Base-by-base conservation (phyloP, 2,113 vertebrate genomes). In the rat (Rattus norvegicus) region DNA sequence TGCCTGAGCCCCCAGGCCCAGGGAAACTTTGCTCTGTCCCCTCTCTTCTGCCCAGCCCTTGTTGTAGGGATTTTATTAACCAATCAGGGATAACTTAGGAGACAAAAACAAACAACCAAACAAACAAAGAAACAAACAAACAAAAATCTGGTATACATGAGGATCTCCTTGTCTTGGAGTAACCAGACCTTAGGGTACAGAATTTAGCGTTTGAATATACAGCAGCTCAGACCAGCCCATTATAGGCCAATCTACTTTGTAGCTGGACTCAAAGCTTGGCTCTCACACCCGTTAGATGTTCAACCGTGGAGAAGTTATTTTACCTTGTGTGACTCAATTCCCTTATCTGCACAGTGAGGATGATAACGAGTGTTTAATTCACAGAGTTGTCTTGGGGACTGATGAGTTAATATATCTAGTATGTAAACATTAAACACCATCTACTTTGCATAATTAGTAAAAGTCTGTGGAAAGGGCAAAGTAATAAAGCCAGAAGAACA, bases 261-360 rank as follows among this genome's bases (percentile, higher is more conserved):
- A 92, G 20, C 7, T 28, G 20, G 63, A 33, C 47, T 96, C 86
- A 61, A 79, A 56, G 81, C 11, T 79, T 70, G 65, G 56, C 36
- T 91, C 49, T 93, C 47, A 6, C 20, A 33, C 22, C 22, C 54
- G 43, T n/a, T 86, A 63, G 28, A 59, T 88, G 10, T 75, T 52
- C 90, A 43, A 39, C 36, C 49, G 76, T 49, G 6, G 59, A 88
- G 24, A 94, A 83, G 5, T 88, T 63, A 69, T 10, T 84, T 52
- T 43, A 76, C 30, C 19, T 80, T 84, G 14, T 91, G 26, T n/a
- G 30, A 19, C 49, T 96, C 70, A 19, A 0, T 83, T 81, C 85
- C 28, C 9, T 93, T 22, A 70, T 72, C 54, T 94, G 39, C 75
- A 80, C 92, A 96, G 80, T 81, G 63, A 95, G 16, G 56, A 84